phyloP scores from a whole-genome alignment of 2,888 invertebrate genomes.

The Drosophila rellima region DNA sequence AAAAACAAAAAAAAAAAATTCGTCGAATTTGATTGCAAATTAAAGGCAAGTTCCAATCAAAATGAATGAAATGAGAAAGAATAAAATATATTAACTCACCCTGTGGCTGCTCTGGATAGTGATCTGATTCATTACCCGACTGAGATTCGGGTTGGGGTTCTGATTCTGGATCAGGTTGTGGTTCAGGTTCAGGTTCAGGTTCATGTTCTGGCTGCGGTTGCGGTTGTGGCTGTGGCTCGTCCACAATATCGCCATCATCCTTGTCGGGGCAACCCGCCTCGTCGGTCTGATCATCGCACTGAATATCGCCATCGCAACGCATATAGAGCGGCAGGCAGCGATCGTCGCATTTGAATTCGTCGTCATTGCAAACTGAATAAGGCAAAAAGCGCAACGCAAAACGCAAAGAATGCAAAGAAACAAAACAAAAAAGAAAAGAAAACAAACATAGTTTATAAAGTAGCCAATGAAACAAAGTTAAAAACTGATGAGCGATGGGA shows the following conservation, averaged over 20 bases:
- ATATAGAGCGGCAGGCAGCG: slow-evolving; percentile 87
- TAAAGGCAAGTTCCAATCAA: slow-evolving; percentile 4
- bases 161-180: background rate
- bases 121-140: background rate
- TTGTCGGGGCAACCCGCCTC: slow-evolving; percentile 87
- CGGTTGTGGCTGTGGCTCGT: background rate
- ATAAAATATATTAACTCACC: slow-evolving; percentile 17
- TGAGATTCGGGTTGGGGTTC: background rate
- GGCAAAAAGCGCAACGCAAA: slow-evolving; percentile 41
- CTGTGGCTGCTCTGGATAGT: background rate
- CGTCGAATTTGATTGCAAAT: background rate
- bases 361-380: slow-evolving; percentile 77
- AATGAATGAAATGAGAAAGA: slow-evolving; percentile 18
- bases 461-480: slow-evolving; percentile 23
- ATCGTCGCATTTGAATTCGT: slow-evolving; percentile 89
- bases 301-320: slow-evolving; percentile 87
- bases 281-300: slow-evolving; percentile 90
- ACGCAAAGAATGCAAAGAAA: slow-evolving; percentile 31
- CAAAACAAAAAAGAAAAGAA: slow-evolving; percentile 6
- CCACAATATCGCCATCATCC: slow-evolving; percentile 83
- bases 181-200: background rate
- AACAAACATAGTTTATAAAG: slow-evolving; percentile 17
- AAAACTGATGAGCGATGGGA: slow-evolving; percentile 1
- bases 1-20: too few relatives aligned
- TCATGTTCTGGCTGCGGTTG: background rate